These are phyloP conservation scores for Arnoldichthys spilopterus DNA, from an alignment of 2,797 vertebrate species.

Conservation along the genomic window DNA sequence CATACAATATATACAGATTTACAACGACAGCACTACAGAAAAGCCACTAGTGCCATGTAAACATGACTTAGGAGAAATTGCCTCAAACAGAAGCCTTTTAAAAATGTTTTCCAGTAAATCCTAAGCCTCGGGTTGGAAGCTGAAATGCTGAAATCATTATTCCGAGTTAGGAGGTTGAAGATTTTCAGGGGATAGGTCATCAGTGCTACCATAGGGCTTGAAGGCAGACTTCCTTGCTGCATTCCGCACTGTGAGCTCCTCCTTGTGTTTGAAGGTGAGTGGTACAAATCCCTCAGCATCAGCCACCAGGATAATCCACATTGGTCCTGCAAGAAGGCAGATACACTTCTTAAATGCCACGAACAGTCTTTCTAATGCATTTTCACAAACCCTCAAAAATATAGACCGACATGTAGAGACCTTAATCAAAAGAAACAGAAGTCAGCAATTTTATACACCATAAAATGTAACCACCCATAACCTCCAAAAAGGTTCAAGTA, in stretches of 20 bases:
- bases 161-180: slow-evolving; percentile 38
- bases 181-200: slow-evolving; percentile 61
- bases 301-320: slow-evolving; percentile 89
- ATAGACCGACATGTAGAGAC: neutral
- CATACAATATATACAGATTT: neutral
- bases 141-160: neutral
- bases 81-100: slow-evolving; percentile 3
- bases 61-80: neutral
- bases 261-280: slow-evolving; percentile 80
- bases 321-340: slow-evolving; percentile 75
- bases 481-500: no score
- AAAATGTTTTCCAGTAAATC: neutral
- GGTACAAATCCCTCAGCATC: slow-evolving; percentile 92
- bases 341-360: slow-evolving; percentile 2
- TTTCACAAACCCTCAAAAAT: neutral
- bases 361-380: neutral
- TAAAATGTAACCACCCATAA: no score
- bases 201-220: slow-evolving; percentile 60
- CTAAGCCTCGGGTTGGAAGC: neutral
- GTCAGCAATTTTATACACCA: no score
- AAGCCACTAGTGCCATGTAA: slow-evolving; percentile 21
- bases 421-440: no score
- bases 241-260: slow-evolving; percentile 86
- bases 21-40: slow-evolving; percentile 9
- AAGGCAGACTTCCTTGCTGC: slow-evolving; percentile 74